Conservation (phyloP, 2,888 invertebrate species). For the Apotomis betuletana region DNA sequence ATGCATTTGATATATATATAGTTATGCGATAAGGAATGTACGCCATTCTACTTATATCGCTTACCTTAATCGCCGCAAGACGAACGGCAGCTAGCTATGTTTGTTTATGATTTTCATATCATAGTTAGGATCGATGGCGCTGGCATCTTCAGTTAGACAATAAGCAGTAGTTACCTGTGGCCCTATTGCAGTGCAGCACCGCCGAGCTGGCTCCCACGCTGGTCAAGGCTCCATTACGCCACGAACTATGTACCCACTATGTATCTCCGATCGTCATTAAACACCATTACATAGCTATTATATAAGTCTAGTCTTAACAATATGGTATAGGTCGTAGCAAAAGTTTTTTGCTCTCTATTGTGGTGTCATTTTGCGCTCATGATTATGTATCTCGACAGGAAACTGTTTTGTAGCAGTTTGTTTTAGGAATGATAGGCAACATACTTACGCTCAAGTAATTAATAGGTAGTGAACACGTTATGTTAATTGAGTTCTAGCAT, state of each 20-base stretch:
- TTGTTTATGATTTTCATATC: no score
- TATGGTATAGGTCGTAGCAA: background rate
- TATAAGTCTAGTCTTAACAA: background rate
- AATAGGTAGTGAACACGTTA: background rate
- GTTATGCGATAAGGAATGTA: no score
- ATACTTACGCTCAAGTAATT: background rate
- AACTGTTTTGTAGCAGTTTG: background rate
- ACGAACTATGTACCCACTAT: conserved; percentile 24
- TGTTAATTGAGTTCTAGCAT: no score
- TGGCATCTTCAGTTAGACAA: background rate
- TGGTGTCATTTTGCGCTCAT: conserved; percentile 25
- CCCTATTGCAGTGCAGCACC: conserved; percentile 11
- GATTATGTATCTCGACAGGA: background rate
- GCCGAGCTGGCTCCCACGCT: conserved; percentile 31
- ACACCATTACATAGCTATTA: background rate
- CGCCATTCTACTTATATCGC: no score
- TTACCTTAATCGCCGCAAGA: no score
- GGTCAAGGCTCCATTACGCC: conserved; percentile 31
- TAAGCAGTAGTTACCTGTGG: conserved; percentile 13
- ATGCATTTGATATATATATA: no score
- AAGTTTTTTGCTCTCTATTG: background rate
- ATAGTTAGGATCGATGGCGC: no score
- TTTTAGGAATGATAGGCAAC: background rate
- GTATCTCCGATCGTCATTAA: background rate
- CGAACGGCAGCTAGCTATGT: no score